phyloP scores from a whole-genome alignment of 64 coral and sea anemone genomes.

The Pocillopora damicornis region DNA sequence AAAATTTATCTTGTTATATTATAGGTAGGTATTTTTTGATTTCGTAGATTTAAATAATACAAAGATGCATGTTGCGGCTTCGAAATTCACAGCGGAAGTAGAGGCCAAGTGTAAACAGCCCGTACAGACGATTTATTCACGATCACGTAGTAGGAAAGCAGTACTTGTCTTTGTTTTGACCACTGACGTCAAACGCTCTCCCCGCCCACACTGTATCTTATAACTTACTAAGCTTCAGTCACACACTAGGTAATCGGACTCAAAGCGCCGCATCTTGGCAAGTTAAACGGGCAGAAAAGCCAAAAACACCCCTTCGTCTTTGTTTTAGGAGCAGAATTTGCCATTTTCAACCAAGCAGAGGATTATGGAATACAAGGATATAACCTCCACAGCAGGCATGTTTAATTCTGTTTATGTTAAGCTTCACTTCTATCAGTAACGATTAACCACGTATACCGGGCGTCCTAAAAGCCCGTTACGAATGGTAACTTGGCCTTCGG shows the following conservation, averaged over 20 bases:
- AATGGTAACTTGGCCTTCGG: not conserved
- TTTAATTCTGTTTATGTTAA: constrained; percentile 18
- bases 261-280: constrained; percentile 24
- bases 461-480: not conserved
- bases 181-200: constrained; percentile 22
- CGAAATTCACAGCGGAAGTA: constrained; percentile 24
- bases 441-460: not conserved
- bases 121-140: constrained; percentile 42
- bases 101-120: constrained; percentile 42
- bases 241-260: constrained; percentile 19
- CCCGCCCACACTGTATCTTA: constrained; percentile 46
- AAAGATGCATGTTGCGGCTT: not conserved
- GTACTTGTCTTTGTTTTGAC: constrained; percentile 32
- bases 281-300: not conserved
- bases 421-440: not conserved
- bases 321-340: not conserved
- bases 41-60: not conserved
- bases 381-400: constrained; percentile 30
- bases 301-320: not conserved
- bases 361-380: constrained; percentile 30
- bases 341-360: constrained; percentile 7
- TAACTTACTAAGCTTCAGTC: constrained; percentile 33
- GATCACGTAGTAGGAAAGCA: constrained; percentile 35
- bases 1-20: not conserved
- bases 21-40: not conserved